phyloP scores from a whole-genome alignment of 2,888 invertebrate genomes.

The Magallana nippona region DNA sequence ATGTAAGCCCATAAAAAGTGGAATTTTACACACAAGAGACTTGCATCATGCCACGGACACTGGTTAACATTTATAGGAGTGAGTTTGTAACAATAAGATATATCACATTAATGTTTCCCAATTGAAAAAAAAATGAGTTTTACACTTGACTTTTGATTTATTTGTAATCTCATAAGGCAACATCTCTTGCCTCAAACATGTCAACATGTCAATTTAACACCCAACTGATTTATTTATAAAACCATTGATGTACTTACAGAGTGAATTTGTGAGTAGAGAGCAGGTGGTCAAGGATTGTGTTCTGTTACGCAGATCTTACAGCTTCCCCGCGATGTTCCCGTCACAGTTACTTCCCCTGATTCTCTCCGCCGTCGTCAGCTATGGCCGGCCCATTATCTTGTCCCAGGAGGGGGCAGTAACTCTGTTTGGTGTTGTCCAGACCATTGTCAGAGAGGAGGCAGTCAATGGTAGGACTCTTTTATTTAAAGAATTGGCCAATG shows the following conservation, averaged over 20 bases:
- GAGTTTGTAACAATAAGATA: too few relatives aligned
- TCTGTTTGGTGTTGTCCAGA: constrained; percentile 70
- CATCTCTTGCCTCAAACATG: too few relatives aligned
- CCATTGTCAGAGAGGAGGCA: constrained; percentile 56
- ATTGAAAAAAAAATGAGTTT: too few relatives aligned
- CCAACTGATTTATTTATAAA: not conserved
- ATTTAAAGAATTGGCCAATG: too few relatives aligned
- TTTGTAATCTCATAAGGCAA: too few relatives aligned
- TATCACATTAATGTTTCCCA: too few relatives aligned
- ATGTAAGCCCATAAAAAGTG: too few relatives aligned
- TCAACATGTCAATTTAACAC: too few relatives aligned
- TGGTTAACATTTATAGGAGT: too few relatives aligned
- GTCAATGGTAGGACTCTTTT: not conserved
- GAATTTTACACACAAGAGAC: too few relatives aligned
- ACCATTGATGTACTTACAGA: constrained; percentile 44
- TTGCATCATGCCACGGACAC: too few relatives aligned
- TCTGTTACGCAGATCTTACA: constrained; percentile 62
- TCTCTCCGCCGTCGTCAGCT: constrained; percentile 58
- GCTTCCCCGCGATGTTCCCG: constrained; percentile 55
- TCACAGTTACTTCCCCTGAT: constrained; percentile 58
- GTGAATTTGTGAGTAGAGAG: constrained; percentile 53
- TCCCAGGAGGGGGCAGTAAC: constrained; percentile 64
- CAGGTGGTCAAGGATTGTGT: constrained; percentile 55
- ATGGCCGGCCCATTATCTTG: constrained; percentile 60
- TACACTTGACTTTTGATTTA: too few relatives aligned